These are phyloP conservation scores for Gnathonemus longibarbis DNA, from an alignment of 2,113 vertebrate species.

Conservation along the genomic window DNA sequence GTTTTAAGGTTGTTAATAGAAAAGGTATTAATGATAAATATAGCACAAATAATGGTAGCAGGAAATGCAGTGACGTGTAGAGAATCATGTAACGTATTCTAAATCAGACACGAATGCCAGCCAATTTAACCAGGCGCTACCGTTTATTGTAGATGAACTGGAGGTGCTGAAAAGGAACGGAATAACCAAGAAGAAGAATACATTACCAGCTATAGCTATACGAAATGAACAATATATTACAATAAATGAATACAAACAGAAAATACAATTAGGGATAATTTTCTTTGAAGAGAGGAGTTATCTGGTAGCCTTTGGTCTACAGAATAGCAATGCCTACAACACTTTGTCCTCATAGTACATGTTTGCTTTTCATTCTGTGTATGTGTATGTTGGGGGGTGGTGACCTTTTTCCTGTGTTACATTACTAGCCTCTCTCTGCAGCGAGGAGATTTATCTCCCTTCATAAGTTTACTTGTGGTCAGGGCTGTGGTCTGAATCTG, in stretches of 20 bases:
- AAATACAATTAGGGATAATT: conserved; percentile 6
- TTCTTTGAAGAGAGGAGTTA: neutral
- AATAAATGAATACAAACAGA: neutral
- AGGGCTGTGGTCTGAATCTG: neutral
- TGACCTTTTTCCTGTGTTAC: neutral
- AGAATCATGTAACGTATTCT: neutral
- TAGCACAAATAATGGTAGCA: neutral
- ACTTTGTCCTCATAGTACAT: neutral
- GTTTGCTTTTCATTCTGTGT: neutral
- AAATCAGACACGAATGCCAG: neutral
- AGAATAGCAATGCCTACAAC: neutral
- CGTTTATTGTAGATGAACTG: neutral
- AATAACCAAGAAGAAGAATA: neutral
- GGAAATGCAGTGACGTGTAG: neutral
- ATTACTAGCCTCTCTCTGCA: neutral
- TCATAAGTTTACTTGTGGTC: neutral
- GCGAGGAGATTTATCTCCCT: neutral
- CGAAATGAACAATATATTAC: neutral
- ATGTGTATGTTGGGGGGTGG: neutral
- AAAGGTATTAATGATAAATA: neutral
- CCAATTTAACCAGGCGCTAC: neutral
- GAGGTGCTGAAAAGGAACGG: neutral
- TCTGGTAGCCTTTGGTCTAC: neutral
- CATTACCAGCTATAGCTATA: neutral
- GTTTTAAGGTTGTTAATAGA: neutral